Evolutionary conservation across 2,888 invertebrate species (phyloP).

Genomic region (Gymnoscelis rufifasciata): DNA sequence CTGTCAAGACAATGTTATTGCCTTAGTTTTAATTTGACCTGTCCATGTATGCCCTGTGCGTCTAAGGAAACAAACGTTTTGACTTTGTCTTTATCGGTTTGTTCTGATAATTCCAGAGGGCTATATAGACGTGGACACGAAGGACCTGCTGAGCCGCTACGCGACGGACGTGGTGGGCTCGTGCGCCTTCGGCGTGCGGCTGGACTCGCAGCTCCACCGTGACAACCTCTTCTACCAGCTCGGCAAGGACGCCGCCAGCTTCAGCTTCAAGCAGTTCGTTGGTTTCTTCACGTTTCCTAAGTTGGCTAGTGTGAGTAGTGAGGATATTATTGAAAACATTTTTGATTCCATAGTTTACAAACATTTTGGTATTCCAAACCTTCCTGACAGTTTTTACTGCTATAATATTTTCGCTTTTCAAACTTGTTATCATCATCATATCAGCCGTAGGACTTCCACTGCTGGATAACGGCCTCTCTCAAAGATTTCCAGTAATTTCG

Average conservation of each 20-base stretch:
- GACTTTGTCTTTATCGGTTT: no score
- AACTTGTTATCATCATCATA: no score
- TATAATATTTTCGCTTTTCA: no score
- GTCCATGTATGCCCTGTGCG: no score
- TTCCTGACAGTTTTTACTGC: no score
- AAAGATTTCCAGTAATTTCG: no score
- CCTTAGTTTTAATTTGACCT: no score
- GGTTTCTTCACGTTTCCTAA: slow-evolving; percentile 7
- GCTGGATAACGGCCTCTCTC: no score
- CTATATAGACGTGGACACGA: slow-evolving; percentile 37
- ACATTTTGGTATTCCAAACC: not conserved
- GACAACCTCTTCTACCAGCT: slow-evolving; percentile 71
- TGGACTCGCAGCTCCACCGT: slow-evolving; percentile 73
- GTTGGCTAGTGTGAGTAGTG: slow-evolving; percentile 4
- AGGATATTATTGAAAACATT: not conserved
- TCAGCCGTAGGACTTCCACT: no score
- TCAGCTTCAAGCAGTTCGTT: slow-evolving; percentile 9
- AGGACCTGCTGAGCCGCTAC: slow-evolving; percentile 70
- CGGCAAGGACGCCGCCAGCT: slow-evolving; percentile 9
- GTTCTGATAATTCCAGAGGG: slow-evolving; percentile 4
- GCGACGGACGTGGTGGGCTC: slow-evolving; percentile 80
- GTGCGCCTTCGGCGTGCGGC: slow-evolving; percentile 75
- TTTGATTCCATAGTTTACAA: not conserved
- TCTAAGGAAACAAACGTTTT: no score
- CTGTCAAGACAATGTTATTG: no score